Evolutionary conservation across 2,113 vertebrate genomes (phyloP), one percentile per base, ranked within the genome.

Genomic region (Myiagra hebetior): DNA sequence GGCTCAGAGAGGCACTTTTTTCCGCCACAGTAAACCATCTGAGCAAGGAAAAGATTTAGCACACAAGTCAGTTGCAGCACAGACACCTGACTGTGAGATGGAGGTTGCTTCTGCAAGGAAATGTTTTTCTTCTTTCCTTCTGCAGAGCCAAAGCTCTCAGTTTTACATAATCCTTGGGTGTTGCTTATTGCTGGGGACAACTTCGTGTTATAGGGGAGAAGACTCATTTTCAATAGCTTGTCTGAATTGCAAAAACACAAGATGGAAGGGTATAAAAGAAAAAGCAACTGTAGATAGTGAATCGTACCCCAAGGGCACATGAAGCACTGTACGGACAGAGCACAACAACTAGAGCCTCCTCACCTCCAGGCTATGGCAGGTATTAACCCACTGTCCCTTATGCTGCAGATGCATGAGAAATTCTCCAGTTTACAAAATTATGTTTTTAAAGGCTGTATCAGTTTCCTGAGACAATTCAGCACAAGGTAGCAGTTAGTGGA

Each of bases 21-120:
- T 3, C 20, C 41, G 13, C 1, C 7, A 41, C 30, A 80, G 14
- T 64, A 89, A 84, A 28, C 17, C 18, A 10, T 15, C 2, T 41
- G 28, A 83, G 28, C 14, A 27, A 52, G 33, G 27, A 55, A 68
- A 73, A 63, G 37, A 22, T 5, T 35, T n/a, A 80, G 33, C 11
- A 23, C 2, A 1, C 7, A 55, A 67, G 37, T 13, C 47, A 49
- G 20, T 21, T 2, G 0, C 52, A 65, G 24, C 1, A 3, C 9
- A 42, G 47, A 87, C 30, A 59, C 44, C 4, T 27, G 27, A 63
- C 11, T 2, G 0, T 0, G 4, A 88, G n/a, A 57, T 10, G 7
- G 52, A 70, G 0, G 0, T 15, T 50, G 64, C 11, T 44, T 81
- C 39, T 63, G 17, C 0, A 2, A 63, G 23, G 52, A 85, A 93